phyloP scores from a whole-genome alignment of 2,113 vertebrate genomes.

The Theropithecus gelada region DNA sequence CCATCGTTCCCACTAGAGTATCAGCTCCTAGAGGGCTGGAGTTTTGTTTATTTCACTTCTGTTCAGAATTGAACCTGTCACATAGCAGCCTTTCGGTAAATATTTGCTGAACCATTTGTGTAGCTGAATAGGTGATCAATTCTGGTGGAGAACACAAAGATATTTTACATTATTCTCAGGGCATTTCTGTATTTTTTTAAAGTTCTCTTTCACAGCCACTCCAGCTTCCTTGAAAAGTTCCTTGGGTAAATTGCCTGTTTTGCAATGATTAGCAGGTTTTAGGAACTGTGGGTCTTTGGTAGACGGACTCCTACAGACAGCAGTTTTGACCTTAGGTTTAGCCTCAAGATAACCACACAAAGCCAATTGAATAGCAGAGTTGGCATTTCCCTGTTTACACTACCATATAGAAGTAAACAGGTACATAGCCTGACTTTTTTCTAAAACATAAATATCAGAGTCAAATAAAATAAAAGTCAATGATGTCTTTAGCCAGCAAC shows the following conservation, averaged over 20 bases:
- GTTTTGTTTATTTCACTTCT: neutral
- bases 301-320: too few species aligned
- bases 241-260: neutral
- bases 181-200: neutral
- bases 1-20: neutral
- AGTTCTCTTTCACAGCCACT: neutral
- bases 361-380: neutral
- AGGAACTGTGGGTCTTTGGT: neutral
- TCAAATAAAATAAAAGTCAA: neutral
- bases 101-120: neutral
- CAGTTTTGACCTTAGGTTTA: neutral
- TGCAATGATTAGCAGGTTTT: neutral
- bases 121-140: neutral
- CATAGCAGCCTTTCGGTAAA: neutral
- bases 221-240: neutral
- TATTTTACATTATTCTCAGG: neutral
- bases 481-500: neutral
- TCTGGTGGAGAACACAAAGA: neutral
- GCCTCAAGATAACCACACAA: neutral
- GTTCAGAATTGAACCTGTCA: neutral
- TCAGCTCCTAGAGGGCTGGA: neutral
- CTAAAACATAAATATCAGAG: neutral
- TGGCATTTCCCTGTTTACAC: neutral
- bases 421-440: neutral
- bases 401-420: neutral